A percentile compares a stretch with the other conserved stretches of the same genome.
phyloP scores from a whole-genome alignment of 2,888 invertebrate species.

The Dusona sp. region DNA sequence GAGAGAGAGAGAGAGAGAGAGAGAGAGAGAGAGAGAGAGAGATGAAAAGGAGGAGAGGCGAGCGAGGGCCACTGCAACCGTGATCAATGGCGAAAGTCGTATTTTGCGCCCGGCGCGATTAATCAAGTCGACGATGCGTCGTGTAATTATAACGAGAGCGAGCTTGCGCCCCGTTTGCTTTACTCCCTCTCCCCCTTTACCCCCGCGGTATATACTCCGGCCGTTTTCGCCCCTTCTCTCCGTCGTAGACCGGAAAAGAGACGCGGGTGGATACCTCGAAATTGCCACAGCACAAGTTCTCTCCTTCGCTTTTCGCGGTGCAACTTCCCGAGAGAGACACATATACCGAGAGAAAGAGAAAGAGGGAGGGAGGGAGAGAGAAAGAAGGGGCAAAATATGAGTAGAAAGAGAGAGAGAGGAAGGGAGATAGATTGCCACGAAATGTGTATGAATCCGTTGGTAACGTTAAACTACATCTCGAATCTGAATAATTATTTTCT shows the following conservation, averaged over 20 bases:
- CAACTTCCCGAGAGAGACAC: slow-evolving; percentile 33
- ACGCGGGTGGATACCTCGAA: slow-evolving; percentile 69
- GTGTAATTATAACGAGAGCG: slow-evolving; percentile 72
- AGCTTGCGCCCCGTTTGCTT: slow-evolving; percentile 62
- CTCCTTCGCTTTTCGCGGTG: slow-evolving; percentile 57
- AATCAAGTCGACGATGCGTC: slow-evolving; percentile 73
- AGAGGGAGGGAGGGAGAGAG: not conserved
- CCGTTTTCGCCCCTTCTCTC: slow-evolving; percentile 37
- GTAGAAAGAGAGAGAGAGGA: slow-evolving; percentile 9
- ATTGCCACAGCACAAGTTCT: slow-evolving; percentile 67
- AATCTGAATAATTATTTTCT: slow-evolving; percentile 69
- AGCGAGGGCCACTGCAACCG: slow-evolving; percentile 70
- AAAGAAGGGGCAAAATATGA: not conserved
- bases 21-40: too few relatives aligned
- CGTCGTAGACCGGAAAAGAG: slow-evolving; percentile 65
- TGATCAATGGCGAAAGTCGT: slow-evolving; percentile 76
- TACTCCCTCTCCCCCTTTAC: slow-evolving; percentile 22
- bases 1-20: too few relatives aligned
- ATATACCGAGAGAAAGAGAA: not conserved
- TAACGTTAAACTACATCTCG: slow-evolving; percentile 66
- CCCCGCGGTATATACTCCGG: slow-evolving; percentile 34
- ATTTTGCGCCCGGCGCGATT: slow-evolving; percentile 72
- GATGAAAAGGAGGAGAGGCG: too few relatives aligned
- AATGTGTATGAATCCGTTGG: slow-evolving; percentile 41
- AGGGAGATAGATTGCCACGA: slow-evolving; percentile 26